phyloP scores from a whole-genome alignment of 2,888 invertebrate species.

The Hermaeophaga mercurialis region DNA sequence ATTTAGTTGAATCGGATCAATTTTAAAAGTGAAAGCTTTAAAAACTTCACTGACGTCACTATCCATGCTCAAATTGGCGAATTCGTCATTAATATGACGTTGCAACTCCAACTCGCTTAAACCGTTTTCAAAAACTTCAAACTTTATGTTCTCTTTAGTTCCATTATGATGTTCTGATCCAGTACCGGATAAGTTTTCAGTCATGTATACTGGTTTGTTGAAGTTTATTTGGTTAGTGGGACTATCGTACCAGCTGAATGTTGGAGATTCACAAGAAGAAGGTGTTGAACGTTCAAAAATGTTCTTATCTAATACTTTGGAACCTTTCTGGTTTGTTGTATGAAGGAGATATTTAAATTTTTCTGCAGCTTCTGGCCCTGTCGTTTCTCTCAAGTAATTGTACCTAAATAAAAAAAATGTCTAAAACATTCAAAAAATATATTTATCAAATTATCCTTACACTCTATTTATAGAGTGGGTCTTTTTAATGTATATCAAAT shows the following conservation, averaged over 20 bases:
- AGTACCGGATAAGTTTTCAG: slow-evolving; percentile 39
- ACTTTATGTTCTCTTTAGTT: slow-evolving; percentile 14
- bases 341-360: slow-evolving; percentile 59
- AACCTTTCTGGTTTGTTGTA: slow-evolving; percentile 47
- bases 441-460: no score
- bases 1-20: slow-evolving; percentile 51
- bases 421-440: not conserved
- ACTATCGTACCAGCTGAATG: slow-evolving; percentile 52
- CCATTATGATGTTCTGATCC: slow-evolving; percentile 24
- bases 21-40: slow-evolving; percentile 52
- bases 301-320: slow-evolving; percentile 41
- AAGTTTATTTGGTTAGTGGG: slow-evolving; percentile 52
- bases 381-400: slow-evolving; percentile 61
- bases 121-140: slow-evolving; percentile 24
- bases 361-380: slow-evolving; percentile 63
- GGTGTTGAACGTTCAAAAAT: slow-evolving; percentile 44
- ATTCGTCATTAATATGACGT: slow-evolving; percentile 51
- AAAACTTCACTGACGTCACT: slow-evolving; percentile 47
- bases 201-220: slow-evolving; percentile 53
- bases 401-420: slow-evolving; percentile 53
- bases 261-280: slow-evolving; percentile 47
- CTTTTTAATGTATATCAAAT: no score
- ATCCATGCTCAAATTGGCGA: slow-evolving; percentile 49
- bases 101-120: slow-evolving; percentile 45
- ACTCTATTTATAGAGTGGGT: no score